Evolutionary conservation across 2,113 vertebrate genomes (phyloP), one percentile per base, ranked within the genome.

Genomic region (Hypocryptadius cinnamomeus): DNA sequence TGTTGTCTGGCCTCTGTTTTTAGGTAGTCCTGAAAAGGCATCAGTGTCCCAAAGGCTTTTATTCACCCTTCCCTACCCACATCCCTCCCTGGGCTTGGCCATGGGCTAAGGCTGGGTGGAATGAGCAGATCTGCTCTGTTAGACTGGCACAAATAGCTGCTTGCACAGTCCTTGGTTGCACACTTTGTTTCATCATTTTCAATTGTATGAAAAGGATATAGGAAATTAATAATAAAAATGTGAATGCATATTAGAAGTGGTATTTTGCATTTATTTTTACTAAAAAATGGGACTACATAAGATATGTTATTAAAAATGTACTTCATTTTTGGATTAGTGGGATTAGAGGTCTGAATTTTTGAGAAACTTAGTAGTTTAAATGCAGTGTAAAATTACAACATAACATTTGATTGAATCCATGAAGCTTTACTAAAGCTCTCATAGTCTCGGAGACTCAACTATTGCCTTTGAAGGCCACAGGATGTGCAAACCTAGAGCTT

Each of bases 391-490:
- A 93, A 90, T 86, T 54, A 50, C 53, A 83, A 88, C 16, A n/a
- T 74, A 93, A 83, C 39, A 78, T 78, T 81, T 5, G 6, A 80
- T 91, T 90, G 84, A 94, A 86, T 79, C 77, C 91, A 50, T 31
- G 53, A 61, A 94, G 89, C 69, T 94, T 92, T 86, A 66, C 69
- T 89, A 78, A 89, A 92, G 51, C 81, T 84, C 40, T 74, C 80
- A 35, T 45, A 66, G 86, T 85, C 80, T 77, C 59, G 66, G 64
- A 86, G 59, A 73, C 1, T 3, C 73, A 63, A 35, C 60, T 63
- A 17, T 24, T 90, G 60, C 72, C 33, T 77, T 71, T 5, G 5
- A 76, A 89, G 73, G 73, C 65, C 78, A 60, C 30, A 71, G 84
- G 64, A 80, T 42, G 66, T 42, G 35, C 73, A 81, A 74, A 86